A percentile compares a stretch with the other conserved stretches of the same genome.
Evolutionary conservation across 2,113 vertebrate species (phyloP).

Genomic region (Glareola pratincola): DNA sequence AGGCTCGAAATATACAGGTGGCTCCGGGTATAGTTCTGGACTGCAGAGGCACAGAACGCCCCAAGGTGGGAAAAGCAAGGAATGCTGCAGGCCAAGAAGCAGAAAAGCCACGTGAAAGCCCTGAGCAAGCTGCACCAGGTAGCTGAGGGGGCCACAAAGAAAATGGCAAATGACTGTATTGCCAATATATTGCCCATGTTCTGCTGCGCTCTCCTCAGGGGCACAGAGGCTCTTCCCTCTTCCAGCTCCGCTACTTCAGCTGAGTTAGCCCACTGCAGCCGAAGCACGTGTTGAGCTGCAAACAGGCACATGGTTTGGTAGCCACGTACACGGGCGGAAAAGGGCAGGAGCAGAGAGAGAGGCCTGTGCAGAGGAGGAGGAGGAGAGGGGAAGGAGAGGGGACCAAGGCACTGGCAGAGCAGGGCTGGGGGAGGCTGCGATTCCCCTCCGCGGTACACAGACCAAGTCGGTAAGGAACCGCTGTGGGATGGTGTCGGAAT

Average conservation of each 20-base stretch:
- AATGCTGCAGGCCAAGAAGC: background rate
- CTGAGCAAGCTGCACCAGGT: background rate
- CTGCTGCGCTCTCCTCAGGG: background rate
- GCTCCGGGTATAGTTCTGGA: background rate
- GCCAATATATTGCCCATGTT: rapidly evolving
- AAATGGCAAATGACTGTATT: background rate
- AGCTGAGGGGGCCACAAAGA: background rate
- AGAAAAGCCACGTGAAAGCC: background rate
- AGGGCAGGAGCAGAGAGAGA: background rate
- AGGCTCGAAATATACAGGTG: background rate
- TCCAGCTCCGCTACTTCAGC: background rate
- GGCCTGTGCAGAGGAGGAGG: background rate
- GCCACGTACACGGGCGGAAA: rapidly evolving
- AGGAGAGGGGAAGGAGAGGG: background rate
- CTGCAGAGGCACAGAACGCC: background rate
- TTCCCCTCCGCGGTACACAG: rapidly evolving
- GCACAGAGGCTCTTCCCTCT: background rate
- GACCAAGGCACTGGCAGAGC: background rate
- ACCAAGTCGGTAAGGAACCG: background rate
- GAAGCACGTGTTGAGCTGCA: rapidly evolving
- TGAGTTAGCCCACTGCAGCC: background rate
- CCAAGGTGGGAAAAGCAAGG: background rate
- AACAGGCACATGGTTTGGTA: background rate
- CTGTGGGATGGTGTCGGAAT: background rate
- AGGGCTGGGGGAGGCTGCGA: background rate